phyloP scores from a whole-genome alignment of 2,888 invertebrate genomes.

The Drosophila bunnanda region DNA sequence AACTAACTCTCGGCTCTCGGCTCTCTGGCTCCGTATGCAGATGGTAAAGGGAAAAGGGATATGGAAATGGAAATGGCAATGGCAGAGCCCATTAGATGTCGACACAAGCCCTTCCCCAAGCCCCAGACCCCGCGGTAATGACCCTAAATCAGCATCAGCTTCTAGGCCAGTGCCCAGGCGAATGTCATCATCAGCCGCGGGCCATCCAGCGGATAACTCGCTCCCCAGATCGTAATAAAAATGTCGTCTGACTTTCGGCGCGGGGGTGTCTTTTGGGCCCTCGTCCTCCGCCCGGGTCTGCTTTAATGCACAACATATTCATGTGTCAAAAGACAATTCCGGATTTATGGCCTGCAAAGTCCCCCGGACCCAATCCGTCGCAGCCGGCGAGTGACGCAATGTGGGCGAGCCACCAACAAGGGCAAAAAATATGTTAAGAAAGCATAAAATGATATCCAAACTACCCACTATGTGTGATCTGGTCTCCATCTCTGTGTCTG shows the following conservation, averaged over 20 bases:
- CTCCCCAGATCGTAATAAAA: constrained; percentile 72
- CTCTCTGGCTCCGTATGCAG: constrained; percentile 20
- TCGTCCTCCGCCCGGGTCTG: constrained; percentile 35
- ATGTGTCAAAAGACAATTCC: constrained; percentile 82
- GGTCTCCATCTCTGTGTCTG: constrained; percentile 23
- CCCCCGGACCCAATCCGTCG: constrained; percentile 36
- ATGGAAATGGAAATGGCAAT: constrained; percentile 53
- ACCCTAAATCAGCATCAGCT: constrained; percentile 48
- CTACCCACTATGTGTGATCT: constrained; percentile 44
- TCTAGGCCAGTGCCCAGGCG: constrained; percentile 64
- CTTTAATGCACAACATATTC: constrained; percentile 82
- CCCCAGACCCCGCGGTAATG: constrained; percentile 18
- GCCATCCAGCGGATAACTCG: constrained; percentile 15
- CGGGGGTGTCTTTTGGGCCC: constrained; percentile 6
- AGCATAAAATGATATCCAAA: constrained; percentile 78
- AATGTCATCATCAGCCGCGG: constrained; percentile 66
- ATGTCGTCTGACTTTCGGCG: constrained; percentile 63
- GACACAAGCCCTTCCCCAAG: constrained; percentile 4
- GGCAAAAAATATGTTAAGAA: constrained; percentile 78
- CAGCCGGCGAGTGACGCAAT: constrained; percentile 60
- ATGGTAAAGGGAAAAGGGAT: constrained; percentile 9
- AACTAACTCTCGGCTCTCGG: too few species aligned
- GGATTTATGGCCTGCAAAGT: constrained; percentile 80
- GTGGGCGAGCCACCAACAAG: constrained; percentile 54
- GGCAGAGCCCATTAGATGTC: constrained; percentile 33